These are phyloP conservation scores for Drosophila kanekoi DNA, from an alignment of 2,888 invertebrate genomes.

Conservation along the genomic window DNA sequence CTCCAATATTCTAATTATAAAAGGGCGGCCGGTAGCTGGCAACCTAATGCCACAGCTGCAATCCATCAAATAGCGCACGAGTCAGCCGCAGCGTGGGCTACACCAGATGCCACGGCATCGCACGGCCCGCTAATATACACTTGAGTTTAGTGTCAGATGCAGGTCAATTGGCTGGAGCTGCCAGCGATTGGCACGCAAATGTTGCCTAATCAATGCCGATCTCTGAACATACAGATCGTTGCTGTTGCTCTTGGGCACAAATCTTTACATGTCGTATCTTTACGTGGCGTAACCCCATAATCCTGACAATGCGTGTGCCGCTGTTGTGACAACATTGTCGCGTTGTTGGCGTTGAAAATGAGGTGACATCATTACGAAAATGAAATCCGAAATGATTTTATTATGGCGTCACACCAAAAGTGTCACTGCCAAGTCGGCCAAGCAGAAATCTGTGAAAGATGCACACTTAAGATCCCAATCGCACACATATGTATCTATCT, in stretches of 20 bases:
- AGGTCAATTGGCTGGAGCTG: constrained; percentile 54
- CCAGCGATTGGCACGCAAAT: constrained; percentile 24
- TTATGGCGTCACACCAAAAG: constrained; percentile 44
- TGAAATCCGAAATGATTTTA: constrained; percentile 55
- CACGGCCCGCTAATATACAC: constrained; percentile 43
- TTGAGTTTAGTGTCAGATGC: constrained; percentile 56
- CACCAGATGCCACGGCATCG: constrained; percentile 22
- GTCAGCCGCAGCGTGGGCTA: constrained; percentile 19
- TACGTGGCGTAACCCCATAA: constrained; percentile 53
- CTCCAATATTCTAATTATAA: constrained; percentile 71
- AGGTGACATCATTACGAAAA: constrained; percentile 62
- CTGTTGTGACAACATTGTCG: constrained; percentile 11
- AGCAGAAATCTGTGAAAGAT: constrained; percentile 11
- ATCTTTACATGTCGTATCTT: constrained; percentile 16
- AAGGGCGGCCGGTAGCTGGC: constrained; percentile 35
- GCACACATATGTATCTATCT: background rate
- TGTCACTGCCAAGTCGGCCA: constrained; percentile 41
- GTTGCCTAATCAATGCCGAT: constrained; percentile 39
- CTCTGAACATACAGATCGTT: constrained; percentile 2
- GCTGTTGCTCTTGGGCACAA: constrained; percentile 5
- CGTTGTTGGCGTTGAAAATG: constrained; percentile 36
- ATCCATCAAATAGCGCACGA: constrained; percentile 66
- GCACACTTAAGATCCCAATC: constrained; percentile 8
- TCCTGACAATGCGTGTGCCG: constrained; percentile 51
- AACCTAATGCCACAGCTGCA: constrained; percentile 68